Conservation (phyloP, 2,888 invertebrate species). For the Barypeithes pellucidus region DNA sequence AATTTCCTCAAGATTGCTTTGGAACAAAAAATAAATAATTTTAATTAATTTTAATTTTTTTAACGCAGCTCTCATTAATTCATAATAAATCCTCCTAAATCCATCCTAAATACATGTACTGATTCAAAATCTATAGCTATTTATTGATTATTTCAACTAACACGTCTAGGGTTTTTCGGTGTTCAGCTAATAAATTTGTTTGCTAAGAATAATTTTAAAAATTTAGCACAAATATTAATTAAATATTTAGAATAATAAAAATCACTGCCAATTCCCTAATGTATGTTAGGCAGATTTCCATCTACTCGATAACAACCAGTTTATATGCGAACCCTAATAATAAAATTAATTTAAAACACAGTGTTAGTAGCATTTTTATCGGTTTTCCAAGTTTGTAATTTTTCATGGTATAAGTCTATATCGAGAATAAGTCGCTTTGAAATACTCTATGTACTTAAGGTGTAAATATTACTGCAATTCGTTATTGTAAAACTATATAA, state of each 20-base stretch:
- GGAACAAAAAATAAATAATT: too few relatives aligned
- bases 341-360: slow-evolving; percentile 45
- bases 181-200: neutral
- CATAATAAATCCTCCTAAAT: too few relatives aligned
- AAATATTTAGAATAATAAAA: slow-evolving; percentile 61
- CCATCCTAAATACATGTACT: too few relatives aligned
- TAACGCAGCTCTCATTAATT: too few relatives aligned
- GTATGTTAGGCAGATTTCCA: slow-evolving; percentile 67
- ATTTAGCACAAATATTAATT: slow-evolving; percentile 64
- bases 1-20: too few relatives aligned
- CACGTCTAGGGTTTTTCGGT: neutral
- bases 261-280: slow-evolving; percentile 68
- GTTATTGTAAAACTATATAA: slow-evolving; percentile 54
- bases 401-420: slow-evolving; percentile 51
- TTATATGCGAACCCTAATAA: slow-evolving; percentile 54
- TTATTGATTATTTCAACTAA: neutral
- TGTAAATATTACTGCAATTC: slow-evolving; percentile 58
- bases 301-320: slow-evolving; percentile 57
- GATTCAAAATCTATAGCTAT: too few relatives aligned
- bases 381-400: slow-evolving; percentile 57
- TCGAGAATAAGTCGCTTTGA: slow-evolving; percentile 56
- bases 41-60: too few relatives aligned
- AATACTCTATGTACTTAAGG: slow-evolving; percentile 58
- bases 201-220: slow-evolving; percentile 36
- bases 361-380: slow-evolving; percentile 55